Evolutionary conservation across 2,113 vertebrate genomes (phyloP), one percentile per base, ranked within the genome.

Genomic region (Atractosteus spatula): DNA sequence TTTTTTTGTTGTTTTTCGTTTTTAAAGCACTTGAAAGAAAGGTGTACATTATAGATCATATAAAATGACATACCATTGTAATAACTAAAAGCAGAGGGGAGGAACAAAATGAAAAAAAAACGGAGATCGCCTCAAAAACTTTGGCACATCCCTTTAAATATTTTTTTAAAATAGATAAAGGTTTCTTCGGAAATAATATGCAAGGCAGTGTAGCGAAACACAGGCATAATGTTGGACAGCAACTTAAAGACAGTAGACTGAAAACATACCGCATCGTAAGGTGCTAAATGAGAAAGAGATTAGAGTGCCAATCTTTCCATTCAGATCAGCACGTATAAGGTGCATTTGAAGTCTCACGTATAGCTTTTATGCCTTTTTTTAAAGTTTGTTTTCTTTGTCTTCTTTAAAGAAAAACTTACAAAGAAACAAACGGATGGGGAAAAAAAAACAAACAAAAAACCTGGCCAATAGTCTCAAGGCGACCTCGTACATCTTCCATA

Each of bases 221-320:
- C 87, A 87, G 87, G 85, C 86, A 84, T 89, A 89, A 75, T 70
- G 68, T 16, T 75, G 68, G 47, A 74, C 59, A 70, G 5, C 45
- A 65, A 69, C 66, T 61, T 8, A 75, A 54, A 63, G 29, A 74
- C 67, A 66, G 62, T 65, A 65, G 87, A 89, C 87, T 90, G 88
- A 92, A 90, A 91, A 89, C 89, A 93, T 90, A 87, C 90, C 89
- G 89, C 87, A 87, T 89, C 87, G 88, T 91, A 92, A 92, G 90
- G 91, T 92, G 89, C 91, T 90, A 89, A 92, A 92, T 90, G 85
- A 89, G 86, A 29, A 29, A 29, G 29, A 91, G 87, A 88, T 85
- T 87, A 91, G 85, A 85, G 79, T 82, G 89, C 85, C 88, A 83
- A 89, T 83, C 85, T 82, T 62, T 83, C 77, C 81, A 78, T 82